These are phyloP conservation scores for Phymanthus crucifer DNA, from an alignment of 92 coral and sea anemone species.

Conservation along the genomic window DNA sequence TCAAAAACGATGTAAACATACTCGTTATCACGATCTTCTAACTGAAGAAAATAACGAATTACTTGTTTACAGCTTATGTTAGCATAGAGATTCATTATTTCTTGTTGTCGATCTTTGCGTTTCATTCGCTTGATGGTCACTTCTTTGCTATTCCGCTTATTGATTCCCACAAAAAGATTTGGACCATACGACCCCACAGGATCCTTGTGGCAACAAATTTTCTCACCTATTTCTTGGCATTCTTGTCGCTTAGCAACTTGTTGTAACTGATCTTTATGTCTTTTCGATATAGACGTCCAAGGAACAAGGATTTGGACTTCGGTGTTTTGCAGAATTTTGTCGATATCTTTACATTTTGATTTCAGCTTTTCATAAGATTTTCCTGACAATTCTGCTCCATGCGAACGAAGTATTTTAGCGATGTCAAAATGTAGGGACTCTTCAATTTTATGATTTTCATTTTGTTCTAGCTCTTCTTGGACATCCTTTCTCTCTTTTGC, in stretches of 20 bases:
- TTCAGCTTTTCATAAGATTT: background rate
- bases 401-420: background rate
- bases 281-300: background rate
- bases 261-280: background rate
- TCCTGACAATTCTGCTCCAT: background rate
- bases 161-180: constrained; percentile 13
- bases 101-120: constrained; percentile 27
- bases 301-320: background rate
- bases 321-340: background rate
- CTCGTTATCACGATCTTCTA: constrained; percentile 6
- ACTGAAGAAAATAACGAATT: constrained; percentile 35
- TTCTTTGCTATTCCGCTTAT: constrained; percentile 52
- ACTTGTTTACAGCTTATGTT: constrained; percentile 39
- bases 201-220: background rate
- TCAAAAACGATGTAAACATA: constrained; percentile 56
- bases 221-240: background rate
- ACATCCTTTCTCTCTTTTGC: too few relatives aligned
- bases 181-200: background rate
- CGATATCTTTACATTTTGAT: background rate
- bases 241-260: background rate
- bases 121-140: constrained; percentile 60
- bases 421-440: background rate
- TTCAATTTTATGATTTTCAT: background rate
- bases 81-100: constrained; percentile 22
- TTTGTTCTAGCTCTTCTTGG: too few relatives aligned